Conservation (phyloP, 1,140 invertebrate genomes). For the Leptoteleia sp. region DNA sequence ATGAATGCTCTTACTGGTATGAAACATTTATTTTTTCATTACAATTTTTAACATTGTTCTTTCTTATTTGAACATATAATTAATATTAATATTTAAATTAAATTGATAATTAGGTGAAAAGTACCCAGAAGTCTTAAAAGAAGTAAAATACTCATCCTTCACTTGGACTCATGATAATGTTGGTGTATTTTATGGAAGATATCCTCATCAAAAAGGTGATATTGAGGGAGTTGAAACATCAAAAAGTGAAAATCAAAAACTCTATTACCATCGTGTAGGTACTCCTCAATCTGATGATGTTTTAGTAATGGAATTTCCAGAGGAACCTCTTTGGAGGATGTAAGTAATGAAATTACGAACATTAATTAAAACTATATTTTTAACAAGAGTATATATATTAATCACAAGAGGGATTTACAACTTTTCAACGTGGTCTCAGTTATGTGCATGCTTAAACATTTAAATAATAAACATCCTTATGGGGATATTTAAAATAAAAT, state of each 20-base stretch:
- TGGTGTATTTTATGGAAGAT: conserved; percentile 95
- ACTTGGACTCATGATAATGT: conserved; percentile 97
- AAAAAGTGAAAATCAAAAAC: conserved; percentile 93
- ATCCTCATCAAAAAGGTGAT: conserved; percentile 89
- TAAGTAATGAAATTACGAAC: conserved; percentile 83
- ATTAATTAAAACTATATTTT: too few relatives aligned
- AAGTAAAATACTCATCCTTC: conserved; percentile 95
- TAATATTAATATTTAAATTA: too few relatives aligned
- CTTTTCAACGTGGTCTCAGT: too few relatives aligned
- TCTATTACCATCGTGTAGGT: conserved; percentile 95
- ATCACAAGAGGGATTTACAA: too few relatives aligned
- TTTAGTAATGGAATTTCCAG: conserved; percentile 93
- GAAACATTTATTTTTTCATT: not conserved
- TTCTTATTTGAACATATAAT: too few relatives aligned
- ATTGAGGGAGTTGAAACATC: conserved; percentile 94
- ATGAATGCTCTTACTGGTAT: conserved; percentile 88
- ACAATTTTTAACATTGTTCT: too few relatives aligned
- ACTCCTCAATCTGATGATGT: conserved; percentile 94
- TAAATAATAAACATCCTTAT: too few relatives aligned
- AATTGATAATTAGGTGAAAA: conserved; percentile 86
- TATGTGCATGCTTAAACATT: too few relatives aligned
- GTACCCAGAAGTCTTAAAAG: conserved; percentile 92
- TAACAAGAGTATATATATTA: conserved; percentile 6
- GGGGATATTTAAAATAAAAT: too few relatives aligned
- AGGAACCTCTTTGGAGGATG: conserved; percentile 96